phyloP scores from a whole-genome alignment of 1,140 invertebrate genomes.

The Harpegnathos saltator region DNA sequence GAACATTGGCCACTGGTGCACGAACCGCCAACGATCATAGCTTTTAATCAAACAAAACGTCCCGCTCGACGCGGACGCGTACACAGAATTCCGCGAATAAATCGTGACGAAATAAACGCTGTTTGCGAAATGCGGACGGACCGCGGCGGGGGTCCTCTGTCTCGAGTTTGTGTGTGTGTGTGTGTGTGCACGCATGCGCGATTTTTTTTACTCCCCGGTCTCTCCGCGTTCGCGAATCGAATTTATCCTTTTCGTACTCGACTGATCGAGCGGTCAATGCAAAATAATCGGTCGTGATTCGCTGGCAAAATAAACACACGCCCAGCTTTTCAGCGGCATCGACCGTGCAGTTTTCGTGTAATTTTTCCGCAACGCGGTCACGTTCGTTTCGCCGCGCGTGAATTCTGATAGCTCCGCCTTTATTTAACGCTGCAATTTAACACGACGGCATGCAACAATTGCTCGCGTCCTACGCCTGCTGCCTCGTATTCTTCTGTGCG shows the following conservation, averaged over 20 bases:
- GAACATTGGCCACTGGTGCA: slow-evolving; percentile 29
- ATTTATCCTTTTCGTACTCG: slow-evolving; percentile 21
- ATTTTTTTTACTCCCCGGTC: not conserved
- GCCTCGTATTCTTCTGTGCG: no score
- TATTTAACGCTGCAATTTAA: slow-evolving; percentile 12
- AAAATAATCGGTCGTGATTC: slow-evolving; percentile 31
- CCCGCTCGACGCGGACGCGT: slow-evolving; percentile 43
- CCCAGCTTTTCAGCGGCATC: not conserved
- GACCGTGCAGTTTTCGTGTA: not conserved
- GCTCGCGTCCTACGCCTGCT: no score
- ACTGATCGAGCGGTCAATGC: not conserved
- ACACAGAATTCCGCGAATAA: slow-evolving; percentile 62
- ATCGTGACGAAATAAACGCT: slow-evolving; percentile 67
- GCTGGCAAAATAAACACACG: slow-evolving; percentile 14
- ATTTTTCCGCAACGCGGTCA: slow-evolving; percentile 15
- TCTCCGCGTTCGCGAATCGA: not conserved
- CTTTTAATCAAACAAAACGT: slow-evolving; percentile 72
- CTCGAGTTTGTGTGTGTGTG: not conserved
- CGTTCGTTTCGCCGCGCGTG: not conserved
- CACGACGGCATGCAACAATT: no score
- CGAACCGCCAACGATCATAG: slow-evolving; percentile 58
- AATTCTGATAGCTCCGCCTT: slow-evolving; percentile 23
- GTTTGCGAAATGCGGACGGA: slow-evolving; percentile 33
- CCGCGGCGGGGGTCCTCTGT: not conserved
- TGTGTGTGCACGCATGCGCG: no score